Conservation (phyloP, 1,140 invertebrate genomes). For the Pseudomyrmex flavicornis region DNA sequence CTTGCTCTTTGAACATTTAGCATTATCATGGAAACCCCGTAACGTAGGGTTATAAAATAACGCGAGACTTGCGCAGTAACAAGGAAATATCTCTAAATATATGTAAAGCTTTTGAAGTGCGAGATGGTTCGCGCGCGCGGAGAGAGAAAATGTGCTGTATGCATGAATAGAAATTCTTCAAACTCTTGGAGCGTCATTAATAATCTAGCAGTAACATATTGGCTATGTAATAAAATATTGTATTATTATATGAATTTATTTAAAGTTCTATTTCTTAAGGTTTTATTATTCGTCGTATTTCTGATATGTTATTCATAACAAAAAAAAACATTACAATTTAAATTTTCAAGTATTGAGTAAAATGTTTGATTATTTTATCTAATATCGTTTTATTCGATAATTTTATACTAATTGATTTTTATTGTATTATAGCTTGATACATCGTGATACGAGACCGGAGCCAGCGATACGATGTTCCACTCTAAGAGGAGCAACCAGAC, state of each 20-base stretch:
- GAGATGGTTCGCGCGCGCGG: neutral
- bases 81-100: constrained; percentile 52
- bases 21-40: constrained; percentile 62
- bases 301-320: too few species aligned
- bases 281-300: too few species aligned
- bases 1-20: constrained; percentile 53
- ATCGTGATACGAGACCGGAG: constrained; percentile 90
- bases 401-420: neutral
- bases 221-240: neutral
- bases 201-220: neutral
- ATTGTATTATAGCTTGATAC: constrained; percentile 88
- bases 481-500: constrained; percentile 87
- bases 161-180: constrained; percentile 17
- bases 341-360: too few species aligned
- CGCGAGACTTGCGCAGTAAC: neutral
- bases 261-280: too few species aligned
- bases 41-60: constrained; percentile 14
- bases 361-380: constrained; percentile 10
- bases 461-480: constrained; percentile 92
- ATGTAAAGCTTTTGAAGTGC: constrained; percentile 44
- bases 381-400: neutral
- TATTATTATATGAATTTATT: too few species aligned
- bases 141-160: neutral
- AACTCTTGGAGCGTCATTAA: neutral
- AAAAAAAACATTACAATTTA: too few species aligned